phyloP scores from a whole-genome alignment of 2,888 invertebrate species.

The Rhingia rostrata region DNA sequence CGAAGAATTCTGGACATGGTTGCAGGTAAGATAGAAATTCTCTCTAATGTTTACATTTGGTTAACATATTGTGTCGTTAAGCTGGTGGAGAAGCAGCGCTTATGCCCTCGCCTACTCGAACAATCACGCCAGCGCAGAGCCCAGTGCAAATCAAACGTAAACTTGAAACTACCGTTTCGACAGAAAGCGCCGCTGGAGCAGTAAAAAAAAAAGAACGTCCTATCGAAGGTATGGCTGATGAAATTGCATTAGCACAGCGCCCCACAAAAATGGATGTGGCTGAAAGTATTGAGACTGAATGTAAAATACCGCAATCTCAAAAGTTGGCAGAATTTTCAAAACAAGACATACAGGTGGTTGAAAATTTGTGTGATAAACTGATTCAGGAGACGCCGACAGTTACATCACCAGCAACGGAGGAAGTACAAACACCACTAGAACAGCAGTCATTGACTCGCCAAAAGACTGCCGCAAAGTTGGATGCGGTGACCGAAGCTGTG shows the following conservation, averaged over 20 bases:
- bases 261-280: slow-evolving; percentile 79
- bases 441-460: slow-evolving; percentile 74
- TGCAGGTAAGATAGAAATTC: slow-evolving; percentile 82
- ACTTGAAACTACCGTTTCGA: slow-evolving; percentile 89
- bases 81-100: slow-evolving; percentile 84
- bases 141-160: slow-evolving; percentile 88
- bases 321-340: slow-evolving; percentile 76
- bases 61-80: slow-evolving; percentile 68
- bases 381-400: slow-evolving; percentile 75
- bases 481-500: slow-evolving; percentile 75
- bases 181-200: slow-evolving; percentile 85
- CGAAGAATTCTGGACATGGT: slow-evolving; percentile 89
- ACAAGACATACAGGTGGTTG: slow-evolving; percentile 79
- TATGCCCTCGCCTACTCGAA: slow-evolving; percentile 86
- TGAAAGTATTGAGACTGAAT: slow-evolving; percentile 75
- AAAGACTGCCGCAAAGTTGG: slow-evolving; percentile 78
- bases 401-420: slow-evolving; percentile 8
- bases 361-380: slow-evolving; percentile 80
- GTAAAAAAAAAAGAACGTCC: slow-evolving; percentile 87
- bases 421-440: slow-evolving; percentile 38
- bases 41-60: slow-evolving; percentile 76
- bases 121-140: slow-evolving; percentile 83
- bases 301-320: slow-evolving; percentile 64
- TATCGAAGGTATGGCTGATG: slow-evolving; percentile 76
- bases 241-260: slow-evolving; percentile 64